Evolutionary conservation across 2,888 invertebrate species (phyloP), one percentile per base, ranked within the genome.

Genomic region (Eudemis profundana): DNA sequence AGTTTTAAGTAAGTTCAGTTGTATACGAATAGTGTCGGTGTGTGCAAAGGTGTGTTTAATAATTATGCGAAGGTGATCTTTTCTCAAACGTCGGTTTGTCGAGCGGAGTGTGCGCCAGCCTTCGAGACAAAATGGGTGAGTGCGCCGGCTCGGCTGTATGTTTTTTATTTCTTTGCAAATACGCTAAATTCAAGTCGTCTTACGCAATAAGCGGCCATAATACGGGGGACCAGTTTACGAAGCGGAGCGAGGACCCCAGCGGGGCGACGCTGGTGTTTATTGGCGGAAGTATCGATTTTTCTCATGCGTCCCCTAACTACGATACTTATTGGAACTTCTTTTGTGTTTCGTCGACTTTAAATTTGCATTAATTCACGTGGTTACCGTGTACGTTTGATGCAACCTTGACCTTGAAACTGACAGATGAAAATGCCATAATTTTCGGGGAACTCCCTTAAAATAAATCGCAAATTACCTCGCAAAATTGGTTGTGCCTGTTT

Each of bases 231-330:
- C 17, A 15, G 46, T 49, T 47, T 3, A 4, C 21, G 5, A 17
- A 44, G 19, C 10, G 29, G 19, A 14, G 27, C 21, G 21, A 15
- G 50, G n/a, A 14, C 19, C 12, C 3, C 27, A n/a, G n/a, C n/a
- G 27, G 44, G 46, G 44, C 61, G 62, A 67, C 67, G 66, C 61
- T 56, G 54, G 76, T 82, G 75, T 82, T 78, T 83, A 75, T 82
- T 87, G 86, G 82, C 72, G 69, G 69, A 81, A 83, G 72, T 90
- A 90, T 90, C 79, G 90, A 90, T 90, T 90, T 89, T 87, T 85
- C 76, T 79, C 85, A 84, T 81, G 84, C 85, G 81, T 82, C 77
- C 73, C 70, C 66, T 57, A 50, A 57, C 54, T 47, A 62, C 50
- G 50, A 57, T 49, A 57, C 63, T 57, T 63, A 56, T 57, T 63